Percentiles rank a stretch among this genome's conserved stretches.
Conservation (phyloP, 2,888 invertebrate species). For the Morpho achilles region DNA sequence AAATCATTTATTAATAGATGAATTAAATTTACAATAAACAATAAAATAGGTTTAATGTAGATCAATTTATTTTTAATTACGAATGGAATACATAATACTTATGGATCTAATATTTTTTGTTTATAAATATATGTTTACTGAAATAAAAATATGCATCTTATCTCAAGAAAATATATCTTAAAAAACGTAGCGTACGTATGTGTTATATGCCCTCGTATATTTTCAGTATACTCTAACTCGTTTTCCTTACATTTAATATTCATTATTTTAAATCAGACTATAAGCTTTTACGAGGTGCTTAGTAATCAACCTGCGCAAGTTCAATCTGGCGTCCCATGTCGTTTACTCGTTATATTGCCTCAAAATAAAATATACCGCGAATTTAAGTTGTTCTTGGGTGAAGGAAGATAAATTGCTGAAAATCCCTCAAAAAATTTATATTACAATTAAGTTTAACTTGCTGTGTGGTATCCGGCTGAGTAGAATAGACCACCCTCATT, state of each 20-base stretch:
- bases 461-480: no score
- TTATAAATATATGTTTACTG: neutral
- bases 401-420: slow-evolving; percentile 1
- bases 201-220: slow-evolving; percentile 11
- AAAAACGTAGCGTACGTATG: slow-evolving; percentile 10
- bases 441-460: no score
- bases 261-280: slow-evolving; percentile 43
- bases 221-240: slow-evolving; percentile 34
- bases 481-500: no score
- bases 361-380: slow-evolving; percentile 10
- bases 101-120: no score
- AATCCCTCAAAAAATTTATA: no score
- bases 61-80: no score
- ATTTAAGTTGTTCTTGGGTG: neutral
- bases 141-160: neutral
- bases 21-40: no score
- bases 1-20: no score
- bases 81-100: no score
- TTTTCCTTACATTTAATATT: slow-evolving; percentile 57
- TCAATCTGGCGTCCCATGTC: slow-evolving; percentile 30
- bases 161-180: neutral
- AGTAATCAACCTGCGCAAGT: slow-evolving; percentile 36
- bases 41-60: no score
- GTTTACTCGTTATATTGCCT: slow-evolving; percentile 15
- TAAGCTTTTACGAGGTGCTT: slow-evolving; percentile 45